These are phyloP conservation scores for Perognathus longimembris DNA, from an alignment of 2,113 vertebrate genomes.

Conservation along the genomic window DNA sequence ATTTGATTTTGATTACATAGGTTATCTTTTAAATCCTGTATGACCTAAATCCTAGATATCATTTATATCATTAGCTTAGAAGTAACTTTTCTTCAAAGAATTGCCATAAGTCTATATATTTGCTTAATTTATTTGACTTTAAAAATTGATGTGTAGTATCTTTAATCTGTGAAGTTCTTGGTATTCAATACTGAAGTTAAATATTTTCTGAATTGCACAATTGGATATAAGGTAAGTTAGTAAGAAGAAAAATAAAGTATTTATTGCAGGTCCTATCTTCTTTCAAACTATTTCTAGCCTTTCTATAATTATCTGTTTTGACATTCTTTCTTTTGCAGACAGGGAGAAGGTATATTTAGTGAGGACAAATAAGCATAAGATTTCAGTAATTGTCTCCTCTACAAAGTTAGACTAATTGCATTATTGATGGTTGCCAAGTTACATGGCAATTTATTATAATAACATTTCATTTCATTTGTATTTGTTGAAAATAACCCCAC, in stretches of 20 bases:
- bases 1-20: background rate
- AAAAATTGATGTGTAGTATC: constrained; percentile 71
- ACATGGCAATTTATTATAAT: constrained; percentile 56
- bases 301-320: constrained; percentile 82
- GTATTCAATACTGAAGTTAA: constrained; percentile 70
- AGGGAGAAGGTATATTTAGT: constrained; percentile 72
- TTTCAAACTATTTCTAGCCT: constrained; percentile 80
- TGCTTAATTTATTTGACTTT: constrained; percentile 54
- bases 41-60: background rate
- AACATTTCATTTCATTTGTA: constrained; percentile 70
- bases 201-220: constrained; percentile 75
- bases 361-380: constrained; percentile 71
- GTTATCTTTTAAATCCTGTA: constrained; percentile 13
- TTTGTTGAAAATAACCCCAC: constrained; percentile 71
- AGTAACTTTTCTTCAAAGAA: constrained; percentile 28
- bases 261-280: constrained; percentile 74
- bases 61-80: background rate
- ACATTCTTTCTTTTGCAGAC: constrained; percentile 73
- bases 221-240: constrained; percentile 77
- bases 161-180: constrained; percentile 68
- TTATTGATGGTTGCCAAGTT: constrained; percentile 59
- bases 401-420: constrained; percentile 72
- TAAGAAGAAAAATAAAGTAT: constrained; percentile 75
- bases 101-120: background rate
- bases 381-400: constrained; percentile 73